Evolutionary conservation across 2,888 invertebrate genomes (phyloP), one percentile per base, ranked within the genome.

Genomic region (Xanthorhoe spadicearia): DNA sequence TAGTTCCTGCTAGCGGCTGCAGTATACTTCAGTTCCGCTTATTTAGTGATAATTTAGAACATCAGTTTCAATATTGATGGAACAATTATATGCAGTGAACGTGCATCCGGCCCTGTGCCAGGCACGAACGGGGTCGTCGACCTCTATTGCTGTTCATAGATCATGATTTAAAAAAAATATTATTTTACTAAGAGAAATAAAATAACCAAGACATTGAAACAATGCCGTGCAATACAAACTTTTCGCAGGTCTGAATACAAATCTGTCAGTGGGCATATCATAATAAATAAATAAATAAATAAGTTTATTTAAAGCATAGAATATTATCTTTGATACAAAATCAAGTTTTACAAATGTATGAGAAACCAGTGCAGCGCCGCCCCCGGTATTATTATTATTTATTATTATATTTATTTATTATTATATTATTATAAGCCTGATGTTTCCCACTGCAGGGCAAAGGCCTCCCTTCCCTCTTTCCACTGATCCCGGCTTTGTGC

Each of bases 71-170:
- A 52, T 61, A 61, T 61, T 65, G 51, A 52, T 65, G 17, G 48
- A 61, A 56, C 65, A 60, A 65, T 65, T 65, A 61, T 52, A 51
- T 56, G 60, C 55, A 65, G 56, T 18, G 48, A 64, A 15, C 51
- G 23, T 61, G 60, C 60, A 61, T 75, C 76, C 79, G 77, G 78
- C 23, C 8, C 28, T 51, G 65, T 65, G 56, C 61, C 65, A 18
- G 56, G 61, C 48, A 65, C 52, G 56, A 50, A 55, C 6, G 28
- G 15, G 32, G 17, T 56, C 52, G 15, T 32, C 53, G 43, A 56
- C 56, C 62, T 46, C 9, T 32, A 10, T 43, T 56, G 48, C 51
- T 55, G 17, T 51, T 59, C 49, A 48, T 61, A 35, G 64, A 52
- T 60, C n/a, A 48, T 49, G 49, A 60, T 13, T n/a, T n/a, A n/a